phyloP scores from a whole-genome alignment of 2,797 vertebrate species.

The Diplodus sargus region DNA sequence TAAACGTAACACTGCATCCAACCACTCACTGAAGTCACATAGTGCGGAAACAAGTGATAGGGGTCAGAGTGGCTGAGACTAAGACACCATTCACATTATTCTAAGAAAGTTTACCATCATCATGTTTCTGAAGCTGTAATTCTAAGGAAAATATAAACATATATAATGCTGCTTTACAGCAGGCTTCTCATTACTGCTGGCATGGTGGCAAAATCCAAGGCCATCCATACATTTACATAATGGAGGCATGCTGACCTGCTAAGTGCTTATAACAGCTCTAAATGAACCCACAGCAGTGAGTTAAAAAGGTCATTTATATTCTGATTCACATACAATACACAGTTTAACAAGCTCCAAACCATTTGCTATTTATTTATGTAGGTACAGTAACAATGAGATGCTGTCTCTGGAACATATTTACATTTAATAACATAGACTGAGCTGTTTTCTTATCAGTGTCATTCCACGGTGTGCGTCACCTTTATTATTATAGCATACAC shows the following conservation, averaged over 20 bases:
- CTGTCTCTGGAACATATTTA: constrained; percentile 10
- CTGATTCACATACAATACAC: background rate
- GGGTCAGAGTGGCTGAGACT: too few species aligned
- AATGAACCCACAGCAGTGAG: background rate
- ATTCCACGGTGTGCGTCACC: constrained; percentile 1
- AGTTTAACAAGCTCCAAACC: constrained; percentile 6
- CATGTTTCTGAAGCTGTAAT: too few species aligned
- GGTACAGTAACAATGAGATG: background rate
- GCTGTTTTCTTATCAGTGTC: constrained; percentile 5
- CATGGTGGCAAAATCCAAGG: background rate
- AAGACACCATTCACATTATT: too few species aligned
- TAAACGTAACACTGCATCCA: too few species aligned
- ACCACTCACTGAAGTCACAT: too few species aligned
- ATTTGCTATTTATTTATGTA: constrained; percentile 4
- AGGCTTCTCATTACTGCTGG: too few species aligned
- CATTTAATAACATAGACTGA: constrained; percentile 16
- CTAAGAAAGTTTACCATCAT: too few species aligned
- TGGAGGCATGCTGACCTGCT: background rate
- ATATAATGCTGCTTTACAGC: background rate
- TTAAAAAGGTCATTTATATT: constrained; percentile 18
- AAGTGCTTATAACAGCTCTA: background rate
- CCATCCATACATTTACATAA: background rate
- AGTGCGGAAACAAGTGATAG: too few species aligned
- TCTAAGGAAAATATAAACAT: background rate
- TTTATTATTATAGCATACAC: constrained; percentile 24